Base-by-base conservation (phyloP, 2,113 vertebrate species). In the Prionailurus viverrinus region DNA sequence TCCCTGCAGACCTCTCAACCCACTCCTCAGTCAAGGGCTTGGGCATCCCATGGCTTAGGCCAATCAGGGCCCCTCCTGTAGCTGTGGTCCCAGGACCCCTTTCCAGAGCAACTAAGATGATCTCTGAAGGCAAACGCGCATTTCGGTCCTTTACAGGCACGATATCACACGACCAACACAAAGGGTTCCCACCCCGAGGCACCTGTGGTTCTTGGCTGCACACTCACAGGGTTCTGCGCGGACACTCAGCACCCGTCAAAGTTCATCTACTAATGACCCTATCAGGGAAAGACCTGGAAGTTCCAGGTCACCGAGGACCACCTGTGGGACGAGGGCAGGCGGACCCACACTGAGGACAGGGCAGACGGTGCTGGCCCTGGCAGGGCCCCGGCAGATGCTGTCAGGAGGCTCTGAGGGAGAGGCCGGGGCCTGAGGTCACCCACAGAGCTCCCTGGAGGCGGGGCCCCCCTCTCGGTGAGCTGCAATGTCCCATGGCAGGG, bases 201-300 rank as follows among this genome's bases (percentile, higher is more conserved):
- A 13, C 19, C 71, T 25, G 21, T 4, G 12, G 36, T 36, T 39
- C 71, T 25, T 6, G 36, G 36, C 11, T 1, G 10, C n/a, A 25
- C 11, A 41, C 21, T 39, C 36, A 25, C 1, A 6, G 29, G 29
- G 15, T n/a, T 41, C 10, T 1, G 25, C 4, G 4, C 0, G 19
- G 55, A 18, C 36, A 16, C 71, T 15, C 2, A 5, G 87, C 55
- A 63, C 0, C 3, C 1, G 21, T 11, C 55, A 12, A 25, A 45
- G 29, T 0, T 0, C 25, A 4, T 48, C 29, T 45, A 31, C 36
- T 55, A 7, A 14, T 63, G 3, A 48, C 1, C 29, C 55, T 55
- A n/a, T 41, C 36, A n/a, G 55, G 55, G 39, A 25, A 16, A 23
- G 55, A 14, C 18, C 18, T 45, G 87, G 69, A 0, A 7, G 69